Base-by-base conservation (phyloP, 1,140 invertebrate genomes). In the Elysia chlorotica region DNA sequence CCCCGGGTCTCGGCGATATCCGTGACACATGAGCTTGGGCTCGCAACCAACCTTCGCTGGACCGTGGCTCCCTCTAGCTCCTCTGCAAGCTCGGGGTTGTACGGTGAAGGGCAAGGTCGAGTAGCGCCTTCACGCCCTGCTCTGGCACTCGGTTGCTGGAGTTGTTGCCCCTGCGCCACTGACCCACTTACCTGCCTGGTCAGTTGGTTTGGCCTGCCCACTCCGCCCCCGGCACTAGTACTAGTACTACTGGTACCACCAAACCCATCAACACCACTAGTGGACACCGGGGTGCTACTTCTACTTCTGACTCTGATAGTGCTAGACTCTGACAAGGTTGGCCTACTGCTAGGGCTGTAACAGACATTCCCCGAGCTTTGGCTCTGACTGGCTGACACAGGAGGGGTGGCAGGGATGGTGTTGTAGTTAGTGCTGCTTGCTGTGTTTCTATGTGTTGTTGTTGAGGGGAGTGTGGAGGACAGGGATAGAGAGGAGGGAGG, bases 1-100 rank as follows among this genome's bases (percentile, higher is more conserved):
- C 57, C 69, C 35, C 59, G 37, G 23, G n/a, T 71, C 21, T 41
- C 30, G 57, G 69, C 69, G 3, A 38, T 63, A 33, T 61, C 69
- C 31, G 69, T 71, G 41, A 71, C 59, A 53, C 69, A 71, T 30
- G 57, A 71, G 28, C 69, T 71, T 19, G 69, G 69, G 69, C 69
- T 71, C 57, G 37, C 59, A 30, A 62, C 69, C n/a, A 71, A 38
- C 19, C 57, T 63, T 41, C 37, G 31, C 59, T 63, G 61, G 2
- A 62, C 30, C n/a, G n/a, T n/a, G n/a, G n/a, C 19, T 71, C 57
- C 19, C 28, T 35, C 10, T 71, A 56, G 28, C 19, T 62, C 14
- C 48, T 48, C 59, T 71, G 69, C 25, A 59, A n/a, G 35, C 48
- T 56, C 36, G 63, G 59, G 25, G 69, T 56, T 30, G 59, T 5